phyloP scores from a whole-genome alignment of 1,140 invertebrate species.

The Macrotrachela quadricornifera region DNA sequence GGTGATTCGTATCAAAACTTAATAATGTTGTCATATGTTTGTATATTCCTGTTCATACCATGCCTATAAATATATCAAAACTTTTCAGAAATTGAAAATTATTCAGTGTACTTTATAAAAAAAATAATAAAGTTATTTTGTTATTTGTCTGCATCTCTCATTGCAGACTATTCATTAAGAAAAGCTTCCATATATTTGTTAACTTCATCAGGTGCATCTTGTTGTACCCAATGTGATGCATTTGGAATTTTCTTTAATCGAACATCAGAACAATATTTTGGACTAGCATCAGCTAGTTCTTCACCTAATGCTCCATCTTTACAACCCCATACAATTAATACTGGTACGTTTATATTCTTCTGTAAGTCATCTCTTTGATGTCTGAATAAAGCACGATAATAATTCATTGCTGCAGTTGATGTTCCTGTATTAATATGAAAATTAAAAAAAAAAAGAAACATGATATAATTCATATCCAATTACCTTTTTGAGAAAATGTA shows the following conservation, averaged over 20 bases:
- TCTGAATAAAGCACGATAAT: conserved; percentile 39
- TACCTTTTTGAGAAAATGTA: conserved; percentile 42
- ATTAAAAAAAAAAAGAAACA: no score
- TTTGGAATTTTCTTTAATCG: conserved; percentile 11
- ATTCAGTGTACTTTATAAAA: no score
- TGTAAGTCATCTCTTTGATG: conserved; percentile 11
- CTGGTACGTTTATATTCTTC: conserved; percentile 30
- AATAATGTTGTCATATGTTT: no score
- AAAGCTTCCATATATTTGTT: conserved; percentile 37
- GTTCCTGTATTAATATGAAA: conserved; percentile 20
- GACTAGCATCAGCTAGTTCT: conserved; percentile 31
- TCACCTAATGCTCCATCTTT: conserved; percentile 41
- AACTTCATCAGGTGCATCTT: conserved; percentile 44
- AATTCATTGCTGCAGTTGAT: conserved; percentile 55
- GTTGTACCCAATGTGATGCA: conserved; percentile 49
- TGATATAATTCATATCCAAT: no score
- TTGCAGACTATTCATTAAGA: no score
- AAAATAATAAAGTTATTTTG: no score
- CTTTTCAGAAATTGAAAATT: no score
- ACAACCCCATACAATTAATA: conserved; percentile 41
- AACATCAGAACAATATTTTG: conserved; percentile 37
- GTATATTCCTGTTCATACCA: no score
- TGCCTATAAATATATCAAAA: no score
- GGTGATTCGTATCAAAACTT: no score
- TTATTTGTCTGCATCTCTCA: no score